Evolutionary conservation across 2,797 vertebrate genomes (phyloP).

Genomic region (Echiichthys vipera): DNA sequence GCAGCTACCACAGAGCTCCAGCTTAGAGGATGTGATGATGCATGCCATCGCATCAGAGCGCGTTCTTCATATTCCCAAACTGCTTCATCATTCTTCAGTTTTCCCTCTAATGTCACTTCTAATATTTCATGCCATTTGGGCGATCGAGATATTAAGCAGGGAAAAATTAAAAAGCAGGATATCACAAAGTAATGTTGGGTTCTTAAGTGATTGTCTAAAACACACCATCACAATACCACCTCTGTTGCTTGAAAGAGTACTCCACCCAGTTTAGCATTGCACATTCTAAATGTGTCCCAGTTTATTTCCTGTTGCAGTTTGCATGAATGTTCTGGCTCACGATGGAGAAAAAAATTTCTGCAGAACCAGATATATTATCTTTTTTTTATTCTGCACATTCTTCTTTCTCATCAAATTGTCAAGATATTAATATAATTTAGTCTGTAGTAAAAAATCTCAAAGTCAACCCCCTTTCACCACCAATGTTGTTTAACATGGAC

Average conservation of each 20-base stretch:
- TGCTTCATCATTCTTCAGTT: neutral
- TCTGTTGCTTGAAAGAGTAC: no score
- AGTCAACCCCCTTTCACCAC: neutral
- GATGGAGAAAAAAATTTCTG: neutral
- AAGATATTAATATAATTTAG: neutral
- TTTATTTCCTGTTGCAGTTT: neutral
- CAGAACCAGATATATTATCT: neutral
- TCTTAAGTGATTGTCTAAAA: neutral
- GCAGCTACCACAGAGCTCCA: neutral
- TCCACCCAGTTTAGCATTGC: neutral
- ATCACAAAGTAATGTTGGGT: neutral
- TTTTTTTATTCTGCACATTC: neutral
- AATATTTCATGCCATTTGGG: neutral
- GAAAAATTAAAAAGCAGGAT: no score
- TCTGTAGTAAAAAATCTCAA: neutral
- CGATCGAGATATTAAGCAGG: neutral
- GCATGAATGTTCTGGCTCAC: neutral
- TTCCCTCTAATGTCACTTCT: slow-evolving; percentile 4
- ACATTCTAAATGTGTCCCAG: no score
- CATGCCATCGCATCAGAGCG: neutral
- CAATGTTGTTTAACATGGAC: neutral
- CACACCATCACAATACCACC: slow-evolving; percentile 10
- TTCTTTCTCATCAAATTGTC: neutral
- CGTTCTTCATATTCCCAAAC: neutral
- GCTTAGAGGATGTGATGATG: neutral